These are phyloP conservation scores for Drosophila dives DNA, from an alignment of 2,888 invertebrate genomes.

Conservation along the genomic window DNA sequence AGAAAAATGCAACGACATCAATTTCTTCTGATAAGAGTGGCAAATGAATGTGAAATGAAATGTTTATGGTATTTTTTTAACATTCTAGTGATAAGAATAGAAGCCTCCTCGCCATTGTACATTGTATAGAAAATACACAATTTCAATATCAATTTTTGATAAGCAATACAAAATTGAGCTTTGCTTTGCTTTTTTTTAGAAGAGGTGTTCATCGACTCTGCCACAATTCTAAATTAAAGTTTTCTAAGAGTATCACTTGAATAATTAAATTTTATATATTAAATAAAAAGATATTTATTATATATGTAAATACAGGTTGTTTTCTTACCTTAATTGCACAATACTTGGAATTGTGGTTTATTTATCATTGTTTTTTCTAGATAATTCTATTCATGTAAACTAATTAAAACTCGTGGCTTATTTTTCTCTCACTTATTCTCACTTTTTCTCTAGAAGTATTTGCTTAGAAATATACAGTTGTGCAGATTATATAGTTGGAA, in stretches of 20 bases:
- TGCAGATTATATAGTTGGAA: slow-evolving; percentile 5
- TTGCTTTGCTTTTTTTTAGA: background rate
- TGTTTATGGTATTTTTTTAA: slow-evolving; percentile 50
- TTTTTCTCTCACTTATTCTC: background rate
- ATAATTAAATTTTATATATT: background rate
- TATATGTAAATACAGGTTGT: background rate
- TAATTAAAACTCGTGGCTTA: background rate
- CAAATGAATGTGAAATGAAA: slow-evolving; percentile 18
- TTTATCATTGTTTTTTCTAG: slow-evolving; percentile 15
- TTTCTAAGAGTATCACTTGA: slow-evolving; percentile 11
- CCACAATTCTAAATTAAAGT: background rate
- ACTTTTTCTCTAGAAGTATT: background rate
- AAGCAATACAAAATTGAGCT: background rate
- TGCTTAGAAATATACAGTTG: background rate
- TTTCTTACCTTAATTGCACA: background rate
- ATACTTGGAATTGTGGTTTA: background rate
- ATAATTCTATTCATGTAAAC: background rate
- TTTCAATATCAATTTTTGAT: slow-evolving; percentile 4
- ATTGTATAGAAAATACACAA: slow-evolving; percentile 6
- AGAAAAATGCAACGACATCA: slow-evolving; percentile 18
- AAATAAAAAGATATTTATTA: background rate
- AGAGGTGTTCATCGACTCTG: background rate
- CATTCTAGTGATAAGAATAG: slow-evolving; percentile 12
- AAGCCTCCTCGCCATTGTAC: background rate
- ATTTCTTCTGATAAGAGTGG: slow-evolving; percentile 8